Percentiles rank a stretch among this genome's conserved stretches.
These are phyloP conservation scores for Drosophila siamana DNA, from an alignment of 2,888 invertebrate species.

Conservation along the genomic window DNA sequence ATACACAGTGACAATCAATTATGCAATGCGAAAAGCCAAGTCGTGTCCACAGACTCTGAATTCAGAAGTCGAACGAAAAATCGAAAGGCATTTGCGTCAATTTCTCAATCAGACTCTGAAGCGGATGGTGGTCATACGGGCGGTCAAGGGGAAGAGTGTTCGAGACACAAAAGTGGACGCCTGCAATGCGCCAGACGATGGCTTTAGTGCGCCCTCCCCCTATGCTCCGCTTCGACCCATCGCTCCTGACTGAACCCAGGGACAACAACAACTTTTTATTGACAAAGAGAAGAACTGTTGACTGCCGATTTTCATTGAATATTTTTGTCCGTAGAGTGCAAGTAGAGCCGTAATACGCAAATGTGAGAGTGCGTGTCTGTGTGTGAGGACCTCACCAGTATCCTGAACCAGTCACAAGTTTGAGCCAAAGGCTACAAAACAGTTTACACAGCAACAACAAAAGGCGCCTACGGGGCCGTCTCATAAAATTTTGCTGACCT, in stretches of 20 bases:
- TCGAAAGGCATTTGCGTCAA: constrained; percentile 77
- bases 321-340: constrained; percentile 48
- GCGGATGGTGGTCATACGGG: constrained; percentile 6
- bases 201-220: constrained; percentile 3
- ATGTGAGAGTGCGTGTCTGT: constrained; percentile 12
- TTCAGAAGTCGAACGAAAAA: constrained; percentile 52
- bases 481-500: constrained; percentile 71
- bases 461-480: constrained; percentile 27
- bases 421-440: constrained; percentile 74
- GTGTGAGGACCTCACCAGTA: constrained; percentile 19
- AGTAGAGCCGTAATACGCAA: constrained; percentile 24
- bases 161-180: constrained; percentile 39
- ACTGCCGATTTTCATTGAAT: constrained; percentile 72
- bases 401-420: constrained; percentile 67
- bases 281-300: constrained; percentile 64
- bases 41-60: constrained; percentile 54
- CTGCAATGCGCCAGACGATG: constrained; percentile 65
- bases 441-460: constrained; percentile 60
- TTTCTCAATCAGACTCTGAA: constrained; percentile 61
- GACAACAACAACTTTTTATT: constrained; percentile 51
- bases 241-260: constrained; percentile 9
- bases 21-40: constrained; percentile 76
- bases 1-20: constrained; percentile 65
- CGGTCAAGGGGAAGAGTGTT: neutral
- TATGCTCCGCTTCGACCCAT: too few species aligned